phyloP scores from a whole-genome alignment of 2,113 vertebrate species.

The Malaclemys terrapin region DNA sequence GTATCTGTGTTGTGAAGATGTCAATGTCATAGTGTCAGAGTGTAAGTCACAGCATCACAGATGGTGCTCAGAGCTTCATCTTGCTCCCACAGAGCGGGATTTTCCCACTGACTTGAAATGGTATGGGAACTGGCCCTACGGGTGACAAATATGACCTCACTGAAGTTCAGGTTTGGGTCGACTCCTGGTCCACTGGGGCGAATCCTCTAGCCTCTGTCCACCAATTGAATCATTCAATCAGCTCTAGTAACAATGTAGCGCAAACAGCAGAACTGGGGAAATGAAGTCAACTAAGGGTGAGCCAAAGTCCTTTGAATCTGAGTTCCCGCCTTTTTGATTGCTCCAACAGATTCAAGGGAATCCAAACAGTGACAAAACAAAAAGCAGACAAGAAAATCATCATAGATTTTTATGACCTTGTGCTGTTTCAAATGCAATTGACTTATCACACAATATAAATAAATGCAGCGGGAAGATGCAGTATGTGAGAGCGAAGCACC shows the following conservation, averaged over 20 bases:
- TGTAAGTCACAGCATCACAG: neutral
- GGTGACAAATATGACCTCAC: neutral
- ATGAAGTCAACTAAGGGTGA: neutral
- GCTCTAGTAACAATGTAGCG: neutral
- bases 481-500: neutral
- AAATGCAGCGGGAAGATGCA: neutral
- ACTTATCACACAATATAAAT: neutral
- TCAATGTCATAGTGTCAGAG: neutral
- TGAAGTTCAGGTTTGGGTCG: neutral
- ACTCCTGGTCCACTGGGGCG: fast-evolving
- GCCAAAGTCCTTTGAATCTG: neutral
- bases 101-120: neutral
- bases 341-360: neutral
- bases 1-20: neutral
- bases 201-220: neutral
- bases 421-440: neutral
- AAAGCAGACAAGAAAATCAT: neutral
- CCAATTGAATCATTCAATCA: neutral
- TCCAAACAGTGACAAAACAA: neutral
- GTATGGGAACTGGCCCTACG: neutral
- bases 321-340: neutral
- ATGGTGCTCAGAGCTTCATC: fast-evolving
- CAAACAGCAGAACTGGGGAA: neutral
- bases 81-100: neutral
- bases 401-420: neutral